Conservation (phyloP, 2,113 vertebrate genomes). For the Trematomus loennbergii region DNA sequence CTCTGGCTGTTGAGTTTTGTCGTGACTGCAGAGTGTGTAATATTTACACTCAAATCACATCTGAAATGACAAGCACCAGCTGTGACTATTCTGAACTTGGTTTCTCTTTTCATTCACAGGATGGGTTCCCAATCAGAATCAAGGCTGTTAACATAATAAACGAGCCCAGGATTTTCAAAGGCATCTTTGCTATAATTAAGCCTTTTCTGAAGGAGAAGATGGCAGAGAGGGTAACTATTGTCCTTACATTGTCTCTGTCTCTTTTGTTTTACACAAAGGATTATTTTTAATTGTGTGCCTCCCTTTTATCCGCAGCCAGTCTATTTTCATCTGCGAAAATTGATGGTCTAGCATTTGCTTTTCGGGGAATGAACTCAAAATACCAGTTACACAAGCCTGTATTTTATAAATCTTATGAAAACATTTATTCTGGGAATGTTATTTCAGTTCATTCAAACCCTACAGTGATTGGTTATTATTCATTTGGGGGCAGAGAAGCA, state of each 20-base stretch:
- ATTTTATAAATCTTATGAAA: conserved; percentile 1
- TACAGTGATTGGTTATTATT: neutral
- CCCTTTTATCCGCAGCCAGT: conserved; percentile 8
- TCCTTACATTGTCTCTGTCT: conserved; percentile 24
- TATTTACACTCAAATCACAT: conserved; percentile 31
- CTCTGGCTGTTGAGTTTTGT: conserved; percentile 1
- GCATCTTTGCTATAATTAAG: conserved; percentile 98
- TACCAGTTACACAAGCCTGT: neutral
- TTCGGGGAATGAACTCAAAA: conserved; percentile 25
- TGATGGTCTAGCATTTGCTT: neutral
- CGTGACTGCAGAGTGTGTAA: neutral
- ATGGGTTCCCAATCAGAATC: conserved; percentile 98
- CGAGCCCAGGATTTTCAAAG: conserved; percentile 98
- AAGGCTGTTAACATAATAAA: conserved; percentile 98
- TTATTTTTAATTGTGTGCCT: neutral
- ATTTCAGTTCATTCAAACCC: neutral
- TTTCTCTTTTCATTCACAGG: conserved; percentile 81
- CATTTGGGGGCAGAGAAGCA: neutral
- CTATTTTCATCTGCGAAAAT: conserved; percentile 26
- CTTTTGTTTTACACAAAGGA: conserved; percentile 39
- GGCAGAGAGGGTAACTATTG: conserved; percentile 92
- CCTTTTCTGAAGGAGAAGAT: conserved; percentile 99
- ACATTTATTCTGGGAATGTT: neutral
- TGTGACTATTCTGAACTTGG: conserved; percentile 31
- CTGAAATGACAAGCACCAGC: conserved; percentile 17